Evolutionary conservation across 2,797 vertebrate species (phyloP).

Genomic region (Menidia menidia): DNA sequence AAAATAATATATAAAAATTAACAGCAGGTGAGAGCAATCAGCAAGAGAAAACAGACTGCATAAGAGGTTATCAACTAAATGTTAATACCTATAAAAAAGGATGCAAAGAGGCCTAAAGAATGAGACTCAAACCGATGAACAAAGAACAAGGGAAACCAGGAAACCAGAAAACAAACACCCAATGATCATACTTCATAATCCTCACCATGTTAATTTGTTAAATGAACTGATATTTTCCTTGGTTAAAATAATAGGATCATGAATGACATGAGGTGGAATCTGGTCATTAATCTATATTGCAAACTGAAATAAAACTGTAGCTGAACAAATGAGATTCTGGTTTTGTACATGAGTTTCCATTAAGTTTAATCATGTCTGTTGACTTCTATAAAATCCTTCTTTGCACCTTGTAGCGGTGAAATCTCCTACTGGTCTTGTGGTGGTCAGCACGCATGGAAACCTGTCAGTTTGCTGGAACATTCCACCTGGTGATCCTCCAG

Average conservation of each 20-base stretch:
- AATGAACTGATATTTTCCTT: neutral
- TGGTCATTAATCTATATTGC: neutral
- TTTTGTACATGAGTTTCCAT: neutral
- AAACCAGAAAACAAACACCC: too few relatives aligned
- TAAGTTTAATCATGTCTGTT: neutral
- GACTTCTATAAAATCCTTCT: slow-evolving; percentile 1
- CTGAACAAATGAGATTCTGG: neutral
- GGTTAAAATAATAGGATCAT: neutral
- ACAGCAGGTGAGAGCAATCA: too few relatives aligned
- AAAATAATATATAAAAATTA: too few relatives aligned
- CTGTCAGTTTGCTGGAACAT: slow-evolving; percentile 83
- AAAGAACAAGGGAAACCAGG: too few relatives aligned
- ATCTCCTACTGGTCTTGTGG: slow-evolving; percentile 75
- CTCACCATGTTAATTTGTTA: neutral
- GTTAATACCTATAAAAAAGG: too few relatives aligned
- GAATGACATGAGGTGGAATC: neutral
- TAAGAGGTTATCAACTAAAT: too few relatives aligned
- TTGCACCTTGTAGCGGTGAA: slow-evolving; percentile 79
- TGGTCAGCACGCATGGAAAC: slow-evolving; percentile 71
- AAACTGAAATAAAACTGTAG: neutral
- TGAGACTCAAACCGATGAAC: too few relatives aligned
- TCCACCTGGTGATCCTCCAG: slow-evolving; percentile 60
- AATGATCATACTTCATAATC: neutral
- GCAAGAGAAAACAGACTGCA: too few relatives aligned
- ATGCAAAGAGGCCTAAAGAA: too few relatives aligned